Evolutionary conservation across 2,888 invertebrate species (phyloP).

Genomic region (Epistrophella euchroma): DNA sequence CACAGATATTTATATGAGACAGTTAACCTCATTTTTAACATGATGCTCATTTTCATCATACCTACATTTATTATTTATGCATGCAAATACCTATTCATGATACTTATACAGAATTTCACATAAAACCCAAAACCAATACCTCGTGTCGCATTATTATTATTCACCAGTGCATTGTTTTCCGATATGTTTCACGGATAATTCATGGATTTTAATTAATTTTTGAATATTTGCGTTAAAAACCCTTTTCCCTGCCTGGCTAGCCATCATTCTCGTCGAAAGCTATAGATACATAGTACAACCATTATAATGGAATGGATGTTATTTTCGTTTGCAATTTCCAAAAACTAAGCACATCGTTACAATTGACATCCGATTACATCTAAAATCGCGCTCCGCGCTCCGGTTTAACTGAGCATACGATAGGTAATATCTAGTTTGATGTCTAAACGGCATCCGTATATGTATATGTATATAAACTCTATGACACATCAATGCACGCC

Average conservation of each 20-base stretch:
- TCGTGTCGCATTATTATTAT: constrained; percentile 47
- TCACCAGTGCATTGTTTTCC: constrained; percentile 38
- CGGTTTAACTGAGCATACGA: constrained; percentile 29
- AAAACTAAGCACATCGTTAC: constrained; percentile 64
- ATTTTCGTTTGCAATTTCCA: constrained; percentile 29
- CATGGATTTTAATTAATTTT: constrained; percentile 71
- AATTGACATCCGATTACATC: constrained; percentile 71
- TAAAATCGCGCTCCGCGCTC: constrained; percentile 41
- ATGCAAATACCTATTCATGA: neutral
- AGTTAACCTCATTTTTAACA: neutral
- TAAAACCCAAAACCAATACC: constrained; percentile 37
- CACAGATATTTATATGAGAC: neutral
- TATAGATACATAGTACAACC: neutral
- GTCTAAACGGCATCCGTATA: constrained; percentile 11
- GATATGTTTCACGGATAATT: constrained; percentile 51
- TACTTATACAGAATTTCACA: neutral
- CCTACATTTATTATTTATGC: neutral
- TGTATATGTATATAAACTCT: no score
- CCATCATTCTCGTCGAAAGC: neutral
- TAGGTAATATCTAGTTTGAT: constrained; percentile 12
- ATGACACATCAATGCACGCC: constrained; percentile 34
- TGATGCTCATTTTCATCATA: neutral
- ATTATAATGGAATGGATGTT: constrained; percentile 23
- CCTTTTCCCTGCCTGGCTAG: neutral
- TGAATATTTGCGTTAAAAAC: constrained; percentile 53